Base-by-base conservation (phyloP, 2,113 vertebrate species). In the Todiramphus chloris region DNA sequence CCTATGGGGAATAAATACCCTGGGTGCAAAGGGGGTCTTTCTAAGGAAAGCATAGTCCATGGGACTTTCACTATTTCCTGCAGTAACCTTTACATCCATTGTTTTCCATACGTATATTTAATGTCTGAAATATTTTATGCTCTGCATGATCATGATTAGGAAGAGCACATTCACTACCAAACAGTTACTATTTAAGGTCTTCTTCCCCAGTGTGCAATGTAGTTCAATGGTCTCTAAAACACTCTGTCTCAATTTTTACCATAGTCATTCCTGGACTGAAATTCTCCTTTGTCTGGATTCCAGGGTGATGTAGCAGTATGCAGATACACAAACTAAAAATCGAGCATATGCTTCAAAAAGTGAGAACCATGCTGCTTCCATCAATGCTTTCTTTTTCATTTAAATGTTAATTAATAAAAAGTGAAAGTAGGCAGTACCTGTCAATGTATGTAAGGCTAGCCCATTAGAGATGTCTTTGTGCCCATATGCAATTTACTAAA, bases 401-500 rank as follows among this genome's bases (percentile, higher is more conserved):
- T 70, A 74, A 81, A 70, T 93, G 39, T 66, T 86, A 88, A 76
- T 84, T 76, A 81, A 60, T 50, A 75, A 76, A 64, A 73, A 79
- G 53, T 93, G 4, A 63, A 77, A 82, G 41, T 48, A 68, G 77
- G 62, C 24, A 58, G 79, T 81, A 70, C 41, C 46, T 93, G 85
- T n/a, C 75, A 92, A 11, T 31, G 46, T 87, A 43, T 90, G 64
- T 90, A 77, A 81, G 51, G 73, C 11, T 74, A 76, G 31, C 25
- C 53, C 59, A 46, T 88, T 76, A 92, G 37, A 88, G 43, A 48
- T 72, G 73, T 87, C 86, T 92, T 92, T 83, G 56, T 94, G 81
- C 48, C 76, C 43, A 43, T 68, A 83, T 78, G 63, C 72, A 86
- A 83, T 86, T 92, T 78, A 51, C 25, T 77, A 6, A 91, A 91